phyloP scores from a whole-genome alignment of 2,888 invertebrate genomes.

The Crocallis elinguaria region DNA sequence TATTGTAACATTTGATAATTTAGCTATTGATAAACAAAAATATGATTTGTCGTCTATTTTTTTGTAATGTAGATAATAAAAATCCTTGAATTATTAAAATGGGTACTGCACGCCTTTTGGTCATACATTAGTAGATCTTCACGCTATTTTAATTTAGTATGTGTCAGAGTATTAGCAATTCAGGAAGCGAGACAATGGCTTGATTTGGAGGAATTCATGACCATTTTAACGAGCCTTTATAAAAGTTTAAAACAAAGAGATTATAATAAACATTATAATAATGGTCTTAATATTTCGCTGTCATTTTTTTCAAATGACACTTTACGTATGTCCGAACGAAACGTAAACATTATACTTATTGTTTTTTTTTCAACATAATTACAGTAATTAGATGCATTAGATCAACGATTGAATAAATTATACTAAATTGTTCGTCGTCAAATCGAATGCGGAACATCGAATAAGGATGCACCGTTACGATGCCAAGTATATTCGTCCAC shows the following conservation, averaged over 20 bases:
- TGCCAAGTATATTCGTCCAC: conserved; percentile 56
- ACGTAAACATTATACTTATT: background rate
- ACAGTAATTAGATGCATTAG: background rate
- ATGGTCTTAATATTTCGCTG: no score
- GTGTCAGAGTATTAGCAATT: conserved; percentile 27
- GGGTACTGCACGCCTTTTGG: conserved; percentile 12
- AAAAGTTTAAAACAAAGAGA: conserved; percentile 18
- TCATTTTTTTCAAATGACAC: no score
- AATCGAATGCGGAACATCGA: conserved; percentile 48
- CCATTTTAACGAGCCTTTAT: conserved; percentile 9
- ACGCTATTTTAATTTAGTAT: conserved; percentile 20
- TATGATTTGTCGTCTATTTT: background rate
- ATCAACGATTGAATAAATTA: conserved; percentile 7
- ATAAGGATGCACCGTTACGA: conserved; percentile 65
- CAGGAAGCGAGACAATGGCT: conserved; percentile 40
- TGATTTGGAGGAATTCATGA: conserved; percentile 21
- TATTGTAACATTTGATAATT: no score
- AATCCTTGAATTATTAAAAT: conserved; percentile 19
- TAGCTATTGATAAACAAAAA: background rate
- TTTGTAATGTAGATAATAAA: background rate
- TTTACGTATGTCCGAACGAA: background rate
- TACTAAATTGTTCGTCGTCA: conserved; percentile 24
- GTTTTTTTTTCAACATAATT: background rate
- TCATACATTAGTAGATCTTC: conserved; percentile 17
- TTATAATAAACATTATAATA: background rate